A percentile compares a stretch with the other conserved stretches of the same genome.
Evolutionary conservation across 2,888 invertebrate species (phyloP).

Genomic region (Drosophila cyrtoloma): DNA sequence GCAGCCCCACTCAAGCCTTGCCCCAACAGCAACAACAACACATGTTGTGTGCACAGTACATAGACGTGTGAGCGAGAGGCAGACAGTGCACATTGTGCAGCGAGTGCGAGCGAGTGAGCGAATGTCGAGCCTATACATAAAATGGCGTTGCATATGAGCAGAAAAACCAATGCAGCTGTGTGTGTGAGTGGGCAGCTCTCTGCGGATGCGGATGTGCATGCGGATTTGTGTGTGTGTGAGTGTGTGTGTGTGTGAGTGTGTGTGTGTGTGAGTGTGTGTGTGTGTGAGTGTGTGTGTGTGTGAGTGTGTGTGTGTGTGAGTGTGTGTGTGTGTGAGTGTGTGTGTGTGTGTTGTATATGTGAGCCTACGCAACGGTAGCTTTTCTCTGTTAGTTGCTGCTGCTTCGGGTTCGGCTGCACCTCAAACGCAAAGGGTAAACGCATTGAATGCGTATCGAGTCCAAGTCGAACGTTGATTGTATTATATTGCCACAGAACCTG

Average conservation of each 20-base stretch:
- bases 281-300: slow-evolving; percentile 2
- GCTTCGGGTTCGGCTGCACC: slow-evolving; percentile 38
- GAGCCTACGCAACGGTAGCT: slow-evolving; percentile 65
- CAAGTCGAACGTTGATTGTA: slow-evolving; percentile 77
- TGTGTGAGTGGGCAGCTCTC: slow-evolving; percentile 35
- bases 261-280: slow-evolving; percentile 1
- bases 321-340: slow-evolving; percentile 6
- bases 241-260: background rate
- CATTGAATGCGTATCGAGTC: slow-evolving; percentile 80
- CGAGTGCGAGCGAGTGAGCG: slow-evolving; percentile 45
- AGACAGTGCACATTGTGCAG: slow-evolving; percentile 16
- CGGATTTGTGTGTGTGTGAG: background rate
- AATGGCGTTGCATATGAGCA: slow-evolving; percentile 66
- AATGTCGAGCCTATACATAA: slow-evolving; percentile 73
- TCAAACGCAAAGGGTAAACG: slow-evolving; percentile 68
- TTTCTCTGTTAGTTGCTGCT: slow-evolving; percentile 22
- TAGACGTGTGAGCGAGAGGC: slow-evolving; percentile 41
- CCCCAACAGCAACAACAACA: slow-evolving; percentile 8
- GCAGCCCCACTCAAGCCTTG: slow-evolving; percentile 1
- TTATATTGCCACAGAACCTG: slow-evolving; percentile 68
- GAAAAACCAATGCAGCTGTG: slow-evolving; percentile 50
- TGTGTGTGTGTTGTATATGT: slow-evolving; percentile 20
- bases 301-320: background rate
- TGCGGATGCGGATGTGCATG: background rate
- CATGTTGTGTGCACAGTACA: slow-evolving; percentile 50